A percentile compares a stretch with the other conserved stretches of the same genome.
phyloP scores from a whole-genome alignment of 2,113 vertebrate species.

The Odobenus rosmarus region DNA sequence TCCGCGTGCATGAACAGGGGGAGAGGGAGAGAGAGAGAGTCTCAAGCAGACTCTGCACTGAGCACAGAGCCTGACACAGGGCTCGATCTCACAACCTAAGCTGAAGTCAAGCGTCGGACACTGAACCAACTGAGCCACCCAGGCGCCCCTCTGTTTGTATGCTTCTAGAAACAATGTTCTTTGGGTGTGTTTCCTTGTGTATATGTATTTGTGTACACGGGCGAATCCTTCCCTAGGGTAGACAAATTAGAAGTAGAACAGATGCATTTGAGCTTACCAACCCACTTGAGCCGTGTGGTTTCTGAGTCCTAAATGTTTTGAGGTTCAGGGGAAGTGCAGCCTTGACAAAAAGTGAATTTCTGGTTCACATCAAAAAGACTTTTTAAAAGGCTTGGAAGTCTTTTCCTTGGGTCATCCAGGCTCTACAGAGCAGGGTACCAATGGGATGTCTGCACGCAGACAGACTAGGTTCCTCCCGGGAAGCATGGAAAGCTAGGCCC shows the following conservation, averaged over 20 bases:
- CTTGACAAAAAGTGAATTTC: constrained; percentile 61
- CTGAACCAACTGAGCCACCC: not conserved
- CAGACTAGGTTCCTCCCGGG: not conserved
- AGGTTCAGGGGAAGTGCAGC: constrained; percentile 51
- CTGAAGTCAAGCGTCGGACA: not conserved
- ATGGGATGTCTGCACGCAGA: not conserved
- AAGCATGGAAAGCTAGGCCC: not conserved
- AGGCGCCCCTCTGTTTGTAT: not conserved
- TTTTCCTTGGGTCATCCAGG: constrained; percentile 59
- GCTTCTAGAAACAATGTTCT: not conserved
- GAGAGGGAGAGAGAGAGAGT: not conserved
- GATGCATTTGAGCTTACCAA: accelerated
- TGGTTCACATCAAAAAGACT: constrained; percentile 55
- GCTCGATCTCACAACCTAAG: not conserved
- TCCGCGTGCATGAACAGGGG: not conserved
- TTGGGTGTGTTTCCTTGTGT: not conserved
- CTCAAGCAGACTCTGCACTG: not conserved
- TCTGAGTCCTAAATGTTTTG: constrained; percentile 48
- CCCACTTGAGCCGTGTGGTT: not conserved
- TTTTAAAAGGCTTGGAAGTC: constrained; percentile 21
- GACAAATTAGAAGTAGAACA: not conserved
- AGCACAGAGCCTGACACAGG: not conserved
- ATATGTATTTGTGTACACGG: accelerated
- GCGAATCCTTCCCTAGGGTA: not conserved
- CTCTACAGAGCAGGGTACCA: constrained; percentile 32